Evolutionary conservation across 2,113 vertebrate genomes (phyloP), one percentile per base, ranked within the genome.

Genomic region (Sprattus sprattus): DNA sequence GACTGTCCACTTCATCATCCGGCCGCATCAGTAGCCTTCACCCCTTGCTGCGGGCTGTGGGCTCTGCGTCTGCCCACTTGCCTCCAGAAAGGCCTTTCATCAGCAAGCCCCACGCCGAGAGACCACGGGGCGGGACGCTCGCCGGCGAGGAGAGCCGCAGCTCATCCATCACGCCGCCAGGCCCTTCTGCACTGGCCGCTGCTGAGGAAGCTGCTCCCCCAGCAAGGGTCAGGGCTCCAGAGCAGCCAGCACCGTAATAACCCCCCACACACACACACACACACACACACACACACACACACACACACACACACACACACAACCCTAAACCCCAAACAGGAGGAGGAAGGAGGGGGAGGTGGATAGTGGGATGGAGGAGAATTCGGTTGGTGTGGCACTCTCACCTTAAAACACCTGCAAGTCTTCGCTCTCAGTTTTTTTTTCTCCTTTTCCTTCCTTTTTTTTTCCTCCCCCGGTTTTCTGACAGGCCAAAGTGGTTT

Each of bases 321-420:
- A 39, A 39, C 39, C 39, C 39, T 39, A 25, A 28, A 7, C 11
- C 60, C 25, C 5, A 28, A 22, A 2, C 3, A 28, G 52, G 18
- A 16, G 0, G 52, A 20, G 57, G 5, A 6, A 22, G 39, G 57
- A 25, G 22, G 57, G 57, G 20, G 22, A 39, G 39, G 39, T 39
- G 39, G 39, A 39, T 39, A 20, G 15, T 3, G 52, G 15, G 52
- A 18, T 57, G 2, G 52, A 20, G 52, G 52, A 64, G 60, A 64
- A 6, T 64, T 8, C n/a, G n/a, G 22, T 64, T 22, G 60, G 64
- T 25, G 64, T 25, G 3, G n/a, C 64, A 71, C 10, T 1, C 60
- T 67, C 9, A 71, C 22, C 64, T 28, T 71, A 28, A 71, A 71
- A 71, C 64, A 71, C 64, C 64, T 71, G 64, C 64, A 71, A 71